Percentiles rank a stretch among this genome's conserved stretches.
These are phyloP conservation scores for Calameuta pallipes DNA, from an alignment of 2,888 invertebrate species.

Conservation along the genomic window DNA sequence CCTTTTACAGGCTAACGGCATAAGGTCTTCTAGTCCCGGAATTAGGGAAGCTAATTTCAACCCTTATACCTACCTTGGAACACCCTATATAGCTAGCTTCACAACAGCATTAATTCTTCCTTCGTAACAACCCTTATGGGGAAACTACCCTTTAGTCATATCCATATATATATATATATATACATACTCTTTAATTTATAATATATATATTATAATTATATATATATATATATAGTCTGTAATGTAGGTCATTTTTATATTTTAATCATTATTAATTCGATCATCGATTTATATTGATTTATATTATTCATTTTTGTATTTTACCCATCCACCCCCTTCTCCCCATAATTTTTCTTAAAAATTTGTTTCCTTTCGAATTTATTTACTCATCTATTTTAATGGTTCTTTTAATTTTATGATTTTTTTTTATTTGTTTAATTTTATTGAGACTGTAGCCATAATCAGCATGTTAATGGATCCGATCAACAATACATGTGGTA, in stretches of 20 bases:
- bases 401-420: not conserved
- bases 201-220: not conserved
- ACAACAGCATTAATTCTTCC: not conserved
- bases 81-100: not conserved
- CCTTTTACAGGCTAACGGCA: slow-evolving; percentile 1
- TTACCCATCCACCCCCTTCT: not conserved
- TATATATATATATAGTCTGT: not conserved
- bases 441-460: not conserved
- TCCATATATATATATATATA: too few species aligned
- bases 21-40: slow-evolving; percentile 25
- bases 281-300: not conserved
- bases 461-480: not conserved
- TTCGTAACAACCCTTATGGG: not conserved
- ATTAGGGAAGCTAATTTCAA: slow-evolving; percentile 36
- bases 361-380: too few species aligned
- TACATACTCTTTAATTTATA: not conserved
- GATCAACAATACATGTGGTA: not conserved
- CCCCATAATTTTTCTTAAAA: too few species aligned
- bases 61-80: slow-evolving; percentile 3
- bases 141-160: not conserved
- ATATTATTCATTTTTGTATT: not conserved
- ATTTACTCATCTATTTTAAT: not conserved
- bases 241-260: not conserved
- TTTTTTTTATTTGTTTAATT: not conserved
- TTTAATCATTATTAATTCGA: not conserved